Evolutionary conservation across 2,888 invertebrate genomes (phyloP), one percentile per base, ranked within the genome.

Genomic region (Melipona beecheii): DNA sequence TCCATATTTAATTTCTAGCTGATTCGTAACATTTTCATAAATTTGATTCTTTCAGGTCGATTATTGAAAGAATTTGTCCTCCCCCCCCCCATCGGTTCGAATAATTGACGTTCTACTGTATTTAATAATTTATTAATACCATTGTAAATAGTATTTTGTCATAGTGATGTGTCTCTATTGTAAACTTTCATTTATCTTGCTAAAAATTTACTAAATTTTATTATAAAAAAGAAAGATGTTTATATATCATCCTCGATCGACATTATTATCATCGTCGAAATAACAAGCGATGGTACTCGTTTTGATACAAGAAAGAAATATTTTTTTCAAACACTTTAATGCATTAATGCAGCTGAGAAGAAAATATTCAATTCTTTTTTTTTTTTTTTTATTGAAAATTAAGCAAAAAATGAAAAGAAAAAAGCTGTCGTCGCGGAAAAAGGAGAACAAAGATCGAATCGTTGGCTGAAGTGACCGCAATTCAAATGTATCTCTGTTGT

Each of bases 401-500:
- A 60, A 77, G 75, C 64, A 69, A 66, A 75, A 60, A 71, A 15
- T 19, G 27, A 15, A 6, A 17, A 36, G 36, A 2, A 49, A 65
- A 36, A 69, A 75, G 27, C 56, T n/a, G 71, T 62, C 58, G 31
- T 4, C 31, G 54, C 27, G 62, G 66, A 69, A 79, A 78, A 68
- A 31, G 60, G 75, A 9, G 72, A 65, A 31, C 68, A 72, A 75
- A 52, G 71, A 75, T 78, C 5, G 56, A 15, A 84, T 84, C 65
- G 83, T 84, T 68, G 69, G 60, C 69, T 43, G 75, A 66, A n/a
- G 49, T 64, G 72, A 72, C 75, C 72, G 72, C 75, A 69, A 84
- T 75, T 83, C 73, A 60, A 74, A 75, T 56, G 71, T 71, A 24
- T 68, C 62, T 64, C 75, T 43, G 66, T 84, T 84, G 78, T 84